These are phyloP conservation scores for Ploceus nigricollis DNA, from an alignment of 2,113 vertebrate species.

Conservation along the genomic window DNA sequence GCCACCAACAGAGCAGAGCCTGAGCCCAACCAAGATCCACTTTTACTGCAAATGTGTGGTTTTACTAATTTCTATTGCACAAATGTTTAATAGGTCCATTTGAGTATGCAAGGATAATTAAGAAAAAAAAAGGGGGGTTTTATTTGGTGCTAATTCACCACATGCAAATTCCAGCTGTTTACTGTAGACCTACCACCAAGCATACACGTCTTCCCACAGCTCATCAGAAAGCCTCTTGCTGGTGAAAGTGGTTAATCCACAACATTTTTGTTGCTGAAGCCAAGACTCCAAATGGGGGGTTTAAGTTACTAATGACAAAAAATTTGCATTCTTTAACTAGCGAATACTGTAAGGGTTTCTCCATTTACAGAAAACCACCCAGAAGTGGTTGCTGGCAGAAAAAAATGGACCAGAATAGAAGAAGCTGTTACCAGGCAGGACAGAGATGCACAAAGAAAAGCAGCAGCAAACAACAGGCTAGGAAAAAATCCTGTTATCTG, in stretches of 20 bases:
- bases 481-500: constrained; percentile 43
- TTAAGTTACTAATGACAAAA: constrained; percentile 56
- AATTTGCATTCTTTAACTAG: constrained; percentile 34
- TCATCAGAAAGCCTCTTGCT: constrained; percentile 43
- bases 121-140: neutral
- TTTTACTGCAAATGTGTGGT: neutral
- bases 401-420: constrained; percentile 46
- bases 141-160: constrained; percentile 58
- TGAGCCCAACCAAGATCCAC: neutral
- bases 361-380: constrained; percentile 56
- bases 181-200: constrained; percentile 30
- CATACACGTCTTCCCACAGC: constrained; percentile 31
- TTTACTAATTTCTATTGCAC: neutral
- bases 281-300: constrained; percentile 27
- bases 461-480: neutral
- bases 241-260: constrained; percentile 61
- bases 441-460: constrained; percentile 13
- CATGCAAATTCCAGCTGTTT: constrained; percentile 51
- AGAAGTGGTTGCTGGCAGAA: constrained; percentile 50
- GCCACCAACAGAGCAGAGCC: neutral
- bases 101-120: neutral
- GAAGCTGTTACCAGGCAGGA: constrained; percentile 60
- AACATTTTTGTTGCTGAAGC: constrained; percentile 40
- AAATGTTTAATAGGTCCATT: neutral
- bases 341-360: neutral